These are phyloP conservation scores for Thymallus thymallus DNA, from an alignment of 2,113 vertebrate genomes.

Conservation along the genomic window DNA sequence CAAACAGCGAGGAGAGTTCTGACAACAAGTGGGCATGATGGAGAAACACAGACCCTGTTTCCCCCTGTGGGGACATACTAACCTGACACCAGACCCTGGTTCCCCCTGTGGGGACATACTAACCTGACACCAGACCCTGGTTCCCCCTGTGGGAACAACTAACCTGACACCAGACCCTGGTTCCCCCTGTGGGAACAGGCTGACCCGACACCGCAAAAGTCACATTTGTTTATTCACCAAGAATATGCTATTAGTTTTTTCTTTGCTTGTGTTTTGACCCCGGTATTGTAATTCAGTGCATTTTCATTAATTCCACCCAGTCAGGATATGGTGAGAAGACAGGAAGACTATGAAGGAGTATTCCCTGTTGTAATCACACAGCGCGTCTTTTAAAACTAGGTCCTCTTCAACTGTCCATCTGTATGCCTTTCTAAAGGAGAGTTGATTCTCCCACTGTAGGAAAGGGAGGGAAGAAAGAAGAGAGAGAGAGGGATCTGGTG, in stretches of 20 bases:
- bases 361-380: background rate
- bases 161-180: too few species aligned
- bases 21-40: conserved; percentile 58
- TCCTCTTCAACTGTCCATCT: conserved; percentile 25
- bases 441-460: conserved; percentile 61
- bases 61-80: too few species aligned
- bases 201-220: background rate
- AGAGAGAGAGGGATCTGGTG: conserved; percentile 24
- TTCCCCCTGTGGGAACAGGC: too few species aligned
- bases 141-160: too few species aligned
- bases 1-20: conserved; percentile 35
- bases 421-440: conserved; percentile 57
- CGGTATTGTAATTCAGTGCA: conserved; percentile 39
- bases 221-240: background rate
- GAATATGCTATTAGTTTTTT: background rate
- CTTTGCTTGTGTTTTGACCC: conserved; percentile 39
- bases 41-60: background rate
- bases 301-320: conserved; percentile 39
- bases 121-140: too few species aligned
- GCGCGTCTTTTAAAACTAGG: too few species aligned
- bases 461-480: conserved; percentile 65
- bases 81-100: too few species aligned
- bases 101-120: too few species aligned
- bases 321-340: background rate
- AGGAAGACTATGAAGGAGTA: background rate